Base-by-base conservation (phyloP, 2,888 invertebrate genomes). In the Eupithecia insigniata region DNA sequence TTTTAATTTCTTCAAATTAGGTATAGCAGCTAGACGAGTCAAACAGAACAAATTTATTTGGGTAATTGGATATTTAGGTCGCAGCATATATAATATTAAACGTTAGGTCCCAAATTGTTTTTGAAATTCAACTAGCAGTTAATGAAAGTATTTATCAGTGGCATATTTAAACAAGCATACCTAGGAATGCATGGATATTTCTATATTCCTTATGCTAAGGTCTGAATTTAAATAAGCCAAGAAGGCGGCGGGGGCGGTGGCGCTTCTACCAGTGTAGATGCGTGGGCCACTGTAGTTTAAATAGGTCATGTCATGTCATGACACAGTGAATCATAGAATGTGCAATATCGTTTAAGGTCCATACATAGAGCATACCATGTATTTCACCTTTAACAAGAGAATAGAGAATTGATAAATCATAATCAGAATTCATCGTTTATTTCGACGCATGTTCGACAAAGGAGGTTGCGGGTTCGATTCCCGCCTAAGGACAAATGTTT, bases 301-400 rank as follows among this genome's bases (percentile, higher is more conserved):
- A 60, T 60, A 30, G 60, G 30, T 60, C 60, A 60, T 30, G 16
- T 26, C 26, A 26, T 22, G 36, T 43, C 26, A 55, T 55, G 60
- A 30, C 58, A 58, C 60, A 30, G 18, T 60, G 60, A 60, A 30
- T 60, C 60, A 60, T 60, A 28, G 18, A 60, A 30, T 60, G 58
- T 60, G 60, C 60, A 60, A 60, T 28, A 30, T 16, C 18, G 60
- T 26, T 12, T 22, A 5, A 55, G 55, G 22, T 12, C n/a, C n/a
- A n/a, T n/a, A n/a, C 22, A 51, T 51, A 51, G n/a, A 22, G 1
- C 4, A 51, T 51, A 51, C 10, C 51, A 22, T 14, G n/a, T n/a
- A n/a, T n/a, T n/a, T n/a, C n/a, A n/a, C n/a, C n/a, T n/a, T n/a
- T n/a, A n/a, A n/a, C n/a, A n/a, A n/a, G n/a, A n/a, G n/a, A n/a